Evolutionary conservation across 2,888 invertebrate genomes (phyloP).

Genomic region (Acanthopleura granulata): DNA sequence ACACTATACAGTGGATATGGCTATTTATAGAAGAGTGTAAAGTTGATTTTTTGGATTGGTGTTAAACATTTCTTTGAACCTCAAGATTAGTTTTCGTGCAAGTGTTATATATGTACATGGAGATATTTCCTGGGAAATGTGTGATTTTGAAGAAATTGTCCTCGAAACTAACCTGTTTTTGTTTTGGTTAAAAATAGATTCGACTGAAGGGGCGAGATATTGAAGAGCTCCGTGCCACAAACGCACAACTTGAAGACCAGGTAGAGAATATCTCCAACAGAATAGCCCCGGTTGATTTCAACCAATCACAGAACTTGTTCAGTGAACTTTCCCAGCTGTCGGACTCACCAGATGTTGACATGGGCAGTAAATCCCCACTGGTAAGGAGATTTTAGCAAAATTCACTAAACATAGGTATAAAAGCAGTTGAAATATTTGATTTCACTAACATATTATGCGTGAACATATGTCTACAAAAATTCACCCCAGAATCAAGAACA

Average conservation of each 20-base stretch:
- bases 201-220: slow-evolving; percentile 73
- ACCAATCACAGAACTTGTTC: slow-evolving; percentile 79
- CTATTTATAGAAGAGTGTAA: no score
- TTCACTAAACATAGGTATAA: not conserved
- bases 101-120: no score
- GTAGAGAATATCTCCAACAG: slow-evolving; percentile 75
- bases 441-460: no score
- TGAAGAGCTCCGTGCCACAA: slow-evolving; percentile 80
- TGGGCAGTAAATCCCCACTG: slow-evolving; percentile 1
- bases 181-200: slow-evolving; percentile 52
- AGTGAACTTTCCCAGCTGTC: slow-evolving; percentile 80
- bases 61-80: no score
- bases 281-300: slow-evolving; percentile 28
- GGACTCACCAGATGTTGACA: slow-evolving; percentile 20
- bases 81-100: no score
- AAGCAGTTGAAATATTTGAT: not conserved
- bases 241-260: slow-evolving; percentile 80
- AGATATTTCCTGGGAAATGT: no score
- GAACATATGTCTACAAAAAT: no score
- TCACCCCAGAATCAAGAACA: no score
- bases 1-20: no score
- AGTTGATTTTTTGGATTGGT: no score
- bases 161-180: no score
- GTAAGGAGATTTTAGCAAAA: not conserved
- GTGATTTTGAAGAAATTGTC: no score